Conservation (phyloP, 1,140 invertebrate genomes). For the Drosophila lacteicornis region DNA sequence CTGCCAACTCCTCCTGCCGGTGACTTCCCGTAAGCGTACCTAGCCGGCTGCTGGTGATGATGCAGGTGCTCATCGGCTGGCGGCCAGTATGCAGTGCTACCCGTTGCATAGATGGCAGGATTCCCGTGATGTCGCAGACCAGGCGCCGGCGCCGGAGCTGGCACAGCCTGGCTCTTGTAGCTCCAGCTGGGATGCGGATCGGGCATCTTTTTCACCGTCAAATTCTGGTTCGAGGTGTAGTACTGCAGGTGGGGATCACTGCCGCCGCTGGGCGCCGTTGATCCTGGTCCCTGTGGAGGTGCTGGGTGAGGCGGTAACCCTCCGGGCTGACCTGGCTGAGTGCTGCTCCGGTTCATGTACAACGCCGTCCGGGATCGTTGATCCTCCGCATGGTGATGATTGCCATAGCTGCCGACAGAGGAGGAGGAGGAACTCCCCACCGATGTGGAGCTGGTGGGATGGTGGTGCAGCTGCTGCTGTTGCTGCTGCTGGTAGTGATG, state of each 20-base stretch:
- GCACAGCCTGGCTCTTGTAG: conserved; percentile 47
- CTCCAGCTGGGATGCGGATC: conserved; percentile 56
- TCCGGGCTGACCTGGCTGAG: conserved; percentile 27
- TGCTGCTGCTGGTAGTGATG: conserved; percentile 43
- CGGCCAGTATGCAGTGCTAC: conserved; percentile 46
- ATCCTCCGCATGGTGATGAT: conserved; percentile 37
- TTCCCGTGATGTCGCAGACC: conserved; percentile 36
- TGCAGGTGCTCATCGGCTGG: conserved; percentile 50
- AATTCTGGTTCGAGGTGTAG: conserved; percentile 72
- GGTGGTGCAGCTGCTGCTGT: conserved; percentile 45
- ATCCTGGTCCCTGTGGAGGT: conserved; percentile 5
- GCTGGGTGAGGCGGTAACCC: conserved; percentile 14
- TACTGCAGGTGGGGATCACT: conserved; percentile 71
- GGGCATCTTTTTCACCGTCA: conserved; percentile 49
- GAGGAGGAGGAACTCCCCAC: conserved; percentile 33
- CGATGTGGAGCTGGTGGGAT: conserved; percentile 28
- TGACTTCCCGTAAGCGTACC: conserved; percentile 51
- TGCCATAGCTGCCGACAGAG: conserved; percentile 28
- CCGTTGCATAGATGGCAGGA: conserved; percentile 37
- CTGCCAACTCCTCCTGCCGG: not conserved
- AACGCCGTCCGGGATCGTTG: conserved; percentile 45
- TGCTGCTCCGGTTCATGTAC: conserved; percentile 44
- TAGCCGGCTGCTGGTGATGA: conserved; percentile 34
- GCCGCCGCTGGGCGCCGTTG: conserved; percentile 22
- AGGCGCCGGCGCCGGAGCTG: conserved; percentile 35